phyloP scores from a whole-genome alignment of 2,888 invertebrate species.

The Polyommatus icarus region DNA sequence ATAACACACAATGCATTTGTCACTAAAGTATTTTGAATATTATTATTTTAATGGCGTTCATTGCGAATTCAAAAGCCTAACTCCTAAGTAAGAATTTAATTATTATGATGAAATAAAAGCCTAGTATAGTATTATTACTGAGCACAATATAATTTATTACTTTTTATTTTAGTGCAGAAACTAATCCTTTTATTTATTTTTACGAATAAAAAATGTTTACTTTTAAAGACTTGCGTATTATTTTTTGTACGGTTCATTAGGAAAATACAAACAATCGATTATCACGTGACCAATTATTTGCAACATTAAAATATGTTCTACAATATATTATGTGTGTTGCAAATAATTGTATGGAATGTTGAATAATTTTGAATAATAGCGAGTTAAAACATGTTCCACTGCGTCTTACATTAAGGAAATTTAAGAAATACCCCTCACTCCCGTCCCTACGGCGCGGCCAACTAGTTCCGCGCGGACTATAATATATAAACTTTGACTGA shows the following conservation, averaged over 20 bases:
- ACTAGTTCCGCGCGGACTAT: too few species aligned
- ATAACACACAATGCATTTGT: not conserved
- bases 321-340: not conserved
- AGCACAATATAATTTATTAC: not conserved
- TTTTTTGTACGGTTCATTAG: not conserved
- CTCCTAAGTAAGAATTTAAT: not conserved
- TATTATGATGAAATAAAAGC: not conserved
- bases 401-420: not conserved
- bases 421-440: too few species aligned
- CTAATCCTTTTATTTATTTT: constrained; percentile 18
- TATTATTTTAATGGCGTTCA: too few species aligned
- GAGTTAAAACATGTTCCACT: not conserved
- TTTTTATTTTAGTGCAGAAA: too few species aligned
- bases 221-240: not conserved
- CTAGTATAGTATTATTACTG: not conserved
- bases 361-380: not conserved
- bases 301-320: not conserved
- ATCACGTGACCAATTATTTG: not conserved
- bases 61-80: too few species aligned
- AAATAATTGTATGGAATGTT: not conserved
- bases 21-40: too few species aligned
- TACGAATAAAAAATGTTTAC: constrained; percentile 13
- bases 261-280: not conserved
- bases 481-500: too few species aligned
- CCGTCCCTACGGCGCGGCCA: too few species aligned